Base-by-base conservation (phyloP, 2,888 invertebrate species). In the Endotricha flammealis region DNA sequence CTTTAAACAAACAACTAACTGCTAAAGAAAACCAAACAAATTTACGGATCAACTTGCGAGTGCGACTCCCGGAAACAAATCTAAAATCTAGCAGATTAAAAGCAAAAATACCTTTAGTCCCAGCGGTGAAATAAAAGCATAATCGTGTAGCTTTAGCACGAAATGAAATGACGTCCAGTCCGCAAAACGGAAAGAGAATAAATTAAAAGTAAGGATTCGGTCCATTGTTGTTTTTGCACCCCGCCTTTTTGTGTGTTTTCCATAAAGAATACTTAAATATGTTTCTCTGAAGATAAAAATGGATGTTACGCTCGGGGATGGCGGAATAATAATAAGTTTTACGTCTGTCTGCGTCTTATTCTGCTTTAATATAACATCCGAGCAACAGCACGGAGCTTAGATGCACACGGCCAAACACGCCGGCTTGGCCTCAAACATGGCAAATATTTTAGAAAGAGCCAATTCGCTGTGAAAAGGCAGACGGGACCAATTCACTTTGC, bases 181-280 rank as follows among this genome's bases (percentile, higher is more conserved):
- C 55, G 58, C 57, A 41, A 20, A 64, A 61, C 64, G 61, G 60
- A 72, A 69, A 67, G 56, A 50, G 74, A 77, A 79, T 76, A 76
- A 74, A 80, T 79, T 80, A 77, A 74, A 74, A 68, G 57, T 65
- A 70, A 71, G 64, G 68, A 71, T 68, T 72, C 57, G 48, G 61
- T 60, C 59, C 60, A 67, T 73, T 73, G 68, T 75, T 67, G 60
- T 67, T 70, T 64, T 67, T 65, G 61, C 56, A 48, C 50, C 50
- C 42, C 46, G 50, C 48, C 56, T 63, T 65, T 69, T 57, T 68
- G 56, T 57, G 43, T 46, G 37, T 59, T 51, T 61, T 59, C 53
- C 59, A 56, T 63, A 55, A 49, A 55, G 56, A 62, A 63, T 59
- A 56, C 51, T 58, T 57, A 58, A 62, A 58, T 48, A 54, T 56